Evolutionary conservation across 2,888 invertebrate genomes (phyloP).

Genomic region (Prosopocoilus inquinatus): DNA sequence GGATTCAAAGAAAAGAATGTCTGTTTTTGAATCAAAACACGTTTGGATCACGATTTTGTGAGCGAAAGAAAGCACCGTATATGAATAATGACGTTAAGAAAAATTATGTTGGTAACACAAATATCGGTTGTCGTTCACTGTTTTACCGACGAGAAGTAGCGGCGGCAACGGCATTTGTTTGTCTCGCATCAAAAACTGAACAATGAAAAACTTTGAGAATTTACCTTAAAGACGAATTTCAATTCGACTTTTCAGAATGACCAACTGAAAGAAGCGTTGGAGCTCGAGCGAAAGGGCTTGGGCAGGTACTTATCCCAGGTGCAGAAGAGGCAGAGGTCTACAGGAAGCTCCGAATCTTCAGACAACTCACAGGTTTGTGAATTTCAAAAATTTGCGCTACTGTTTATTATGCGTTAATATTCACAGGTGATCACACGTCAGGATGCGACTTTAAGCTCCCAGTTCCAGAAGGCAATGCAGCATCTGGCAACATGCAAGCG

Average conservation of each 20-base stretch:
- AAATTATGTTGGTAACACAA: too few relatives aligned
- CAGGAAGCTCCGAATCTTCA: constrained; percentile 14
- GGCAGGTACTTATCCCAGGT: constrained; percentile 47
- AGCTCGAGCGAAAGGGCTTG: constrained; percentile 54
- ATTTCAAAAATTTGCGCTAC: background rate
- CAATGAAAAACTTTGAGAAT: too few relatives aligned
- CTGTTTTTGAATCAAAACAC: too few relatives aligned
- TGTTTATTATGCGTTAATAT: background rate
- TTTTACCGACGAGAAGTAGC: too few relatives aligned
- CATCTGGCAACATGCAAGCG: constrained; percentile 55
- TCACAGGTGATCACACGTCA: constrained; percentile 55
- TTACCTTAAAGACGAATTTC: constrained; percentile 19
- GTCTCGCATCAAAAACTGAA: too few relatives aligned
- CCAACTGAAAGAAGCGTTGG: constrained; percentile 56
- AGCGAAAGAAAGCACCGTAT: too few relatives aligned
- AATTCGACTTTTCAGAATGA: constrained; percentile 60
- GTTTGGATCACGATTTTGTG: too few relatives aligned
- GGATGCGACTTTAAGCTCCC: constrained; percentile 52
- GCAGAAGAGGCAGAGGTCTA: constrained; percentile 41
- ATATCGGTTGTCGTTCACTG: too few relatives aligned
- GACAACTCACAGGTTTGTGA: constrained; percentile 32
- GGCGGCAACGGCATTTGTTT: too few relatives aligned
- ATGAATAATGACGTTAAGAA: too few relatives aligned
- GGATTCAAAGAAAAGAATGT: too few relatives aligned
- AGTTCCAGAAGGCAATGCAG: constrained; percentile 56